Conservation (phyloP, 2,113 vertebrate genomes). For the Tamias sibiricus region DNA sequence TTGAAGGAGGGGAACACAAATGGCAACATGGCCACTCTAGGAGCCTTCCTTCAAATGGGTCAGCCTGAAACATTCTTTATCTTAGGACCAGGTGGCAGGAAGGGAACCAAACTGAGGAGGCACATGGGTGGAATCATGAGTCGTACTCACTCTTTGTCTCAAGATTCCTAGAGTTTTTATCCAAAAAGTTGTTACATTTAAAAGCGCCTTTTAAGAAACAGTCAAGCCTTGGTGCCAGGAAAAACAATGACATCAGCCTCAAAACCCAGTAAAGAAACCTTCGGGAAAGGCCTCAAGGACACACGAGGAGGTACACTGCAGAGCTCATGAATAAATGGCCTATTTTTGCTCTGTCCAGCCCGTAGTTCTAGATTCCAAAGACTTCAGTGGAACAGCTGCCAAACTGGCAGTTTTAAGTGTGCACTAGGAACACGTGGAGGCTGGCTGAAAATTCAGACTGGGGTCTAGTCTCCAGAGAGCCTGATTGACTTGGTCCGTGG, state of each 20-base stretch:
- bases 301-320: background rate
- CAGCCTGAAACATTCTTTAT: background rate
- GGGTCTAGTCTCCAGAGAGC: background rate
- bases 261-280: background rate
- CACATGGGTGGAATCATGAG: background rate
- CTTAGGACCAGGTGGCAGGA: background rate
- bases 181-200: constrained; percentile 39
- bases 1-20: background rate
- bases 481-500: background rate
- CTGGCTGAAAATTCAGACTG: background rate
- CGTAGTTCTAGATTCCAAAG: background rate
- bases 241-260: constrained; percentile 56
- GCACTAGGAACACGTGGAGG: background rate
- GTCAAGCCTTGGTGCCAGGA: background rate
- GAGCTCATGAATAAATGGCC: background rate
- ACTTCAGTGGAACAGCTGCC: background rate
- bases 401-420: background rate
- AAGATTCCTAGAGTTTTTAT: constrained; percentile 51
- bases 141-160: background rate
- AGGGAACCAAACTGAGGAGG: background rate
- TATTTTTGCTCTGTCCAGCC: background rate
- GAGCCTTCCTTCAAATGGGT: background rate
- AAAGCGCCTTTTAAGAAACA: constrained; percentile 58
- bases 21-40: background rate
- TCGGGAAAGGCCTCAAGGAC: constrained; percentile 29